These are phyloP conservation scores for Antheraea assamensis DNA, from an alignment of 2,888 invertebrate species.

Conservation along the genomic window DNA sequence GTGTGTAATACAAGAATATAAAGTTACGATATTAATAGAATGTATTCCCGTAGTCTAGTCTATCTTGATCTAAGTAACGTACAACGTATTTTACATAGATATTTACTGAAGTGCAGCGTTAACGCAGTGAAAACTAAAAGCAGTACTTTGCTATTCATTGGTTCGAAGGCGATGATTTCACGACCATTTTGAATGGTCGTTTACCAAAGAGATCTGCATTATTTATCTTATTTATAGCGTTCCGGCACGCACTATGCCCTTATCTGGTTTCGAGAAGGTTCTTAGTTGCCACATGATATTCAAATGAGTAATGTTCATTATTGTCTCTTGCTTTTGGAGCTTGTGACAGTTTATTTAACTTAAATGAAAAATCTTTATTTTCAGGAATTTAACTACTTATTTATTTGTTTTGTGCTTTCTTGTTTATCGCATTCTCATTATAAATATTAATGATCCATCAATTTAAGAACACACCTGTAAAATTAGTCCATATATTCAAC, in stretches of 20 bases:
- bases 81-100: slow-evolving; percentile 12
- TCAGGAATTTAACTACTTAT: neutral
- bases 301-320: neutral
- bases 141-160: slow-evolving; percentile 31
- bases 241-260: slow-evolving; percentile 50
- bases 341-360: neutral
- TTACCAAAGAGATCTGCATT: slow-evolving; percentile 42
- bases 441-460: neutral
- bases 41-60: slow-evolving; percentile 1
- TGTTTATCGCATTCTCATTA: neutral
- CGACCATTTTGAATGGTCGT: slow-evolving; percentile 49
- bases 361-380: neutral
- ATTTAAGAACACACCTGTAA: neutral
- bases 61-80: neutral
- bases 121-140: slow-evolving; percentile 34
- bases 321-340: neutral
- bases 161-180: slow-evolving; percentile 32
- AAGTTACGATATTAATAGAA: neutral
- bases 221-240: slow-evolving; percentile 52
- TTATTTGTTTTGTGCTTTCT: neutral
- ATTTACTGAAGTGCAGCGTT: slow-evolving; percentile 22
- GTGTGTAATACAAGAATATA: slow-evolving; percentile 1
- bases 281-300: neutral
- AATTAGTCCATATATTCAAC: too few species aligned
- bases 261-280: slow-evolving; percentile 42